Conservation (phyloP, 2,113 vertebrate genomes). For the Aegypius monachus region DNA sequence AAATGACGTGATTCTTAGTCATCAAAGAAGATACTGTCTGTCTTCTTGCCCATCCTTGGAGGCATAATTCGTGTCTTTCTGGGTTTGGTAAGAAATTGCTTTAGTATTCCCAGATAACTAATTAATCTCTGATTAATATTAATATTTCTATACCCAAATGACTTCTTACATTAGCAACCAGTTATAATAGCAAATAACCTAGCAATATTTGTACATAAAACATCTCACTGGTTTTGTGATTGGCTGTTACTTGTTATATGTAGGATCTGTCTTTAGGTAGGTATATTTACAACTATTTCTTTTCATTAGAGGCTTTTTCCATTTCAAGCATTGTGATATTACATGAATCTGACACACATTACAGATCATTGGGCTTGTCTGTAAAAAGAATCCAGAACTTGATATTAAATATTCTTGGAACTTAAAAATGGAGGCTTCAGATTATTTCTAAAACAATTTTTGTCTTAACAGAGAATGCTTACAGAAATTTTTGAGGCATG, state of each 20-base stretch:
- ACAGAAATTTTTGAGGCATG: neutral
- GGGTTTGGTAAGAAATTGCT: neutral
- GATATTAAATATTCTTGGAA: neutral
- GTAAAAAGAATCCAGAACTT: neutral
- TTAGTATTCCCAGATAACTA: constrained; percentile 39
- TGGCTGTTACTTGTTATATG: neutral
- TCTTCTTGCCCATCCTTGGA: neutral
- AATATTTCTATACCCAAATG: constrained; percentile 31
- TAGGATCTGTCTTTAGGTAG: neutral
- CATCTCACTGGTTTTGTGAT: neutral
- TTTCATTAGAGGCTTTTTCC: neutral
- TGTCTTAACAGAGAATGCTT: neutral
- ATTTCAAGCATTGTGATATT: neutral
- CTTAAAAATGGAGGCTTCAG: neutral
- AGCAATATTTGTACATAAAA: neutral
- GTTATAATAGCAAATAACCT: constrained; percentile 53
- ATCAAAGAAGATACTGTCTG: neutral
- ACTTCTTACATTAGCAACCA: neutral
- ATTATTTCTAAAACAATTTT: neutral
- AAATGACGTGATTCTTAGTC: neutral
- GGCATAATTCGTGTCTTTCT: neutral
- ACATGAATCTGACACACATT: neutral
- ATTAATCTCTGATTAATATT: constrained; percentile 48
- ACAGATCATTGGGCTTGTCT: neutral
- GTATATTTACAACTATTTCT: neutral